Base-by-base conservation (phyloP, 2,888 invertebrate genomes). In the Heliconius hortense region DNA sequence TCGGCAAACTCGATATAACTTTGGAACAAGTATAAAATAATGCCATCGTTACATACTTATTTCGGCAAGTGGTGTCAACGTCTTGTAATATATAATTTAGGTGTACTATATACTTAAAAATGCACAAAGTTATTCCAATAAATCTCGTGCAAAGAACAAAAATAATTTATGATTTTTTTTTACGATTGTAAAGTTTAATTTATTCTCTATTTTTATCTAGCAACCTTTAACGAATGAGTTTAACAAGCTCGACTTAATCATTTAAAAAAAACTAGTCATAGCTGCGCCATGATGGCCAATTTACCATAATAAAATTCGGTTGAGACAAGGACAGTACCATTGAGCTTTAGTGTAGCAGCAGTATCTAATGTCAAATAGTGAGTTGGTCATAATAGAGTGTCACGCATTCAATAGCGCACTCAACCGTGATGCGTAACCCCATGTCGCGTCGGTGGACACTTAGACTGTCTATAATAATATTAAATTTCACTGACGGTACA, bases 21-120 rank as follows among this genome's bases (percentile, higher is more conserved):
- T 68, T 60, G 64, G 59, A 73, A 73, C 67, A 67, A 67, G 59
- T 59, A 67, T 67, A 67, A 73, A 73, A 73, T 59, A 67, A 73
- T 28, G 67, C 60, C 28, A 68, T 68, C 48, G 21, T 53, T 28
- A 21, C 21, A n/a, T 53, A 68, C 28, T 68, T 64, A 64, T 64
- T 64, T 64, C 1, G n/a, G 31, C 2, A n/a, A 64, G 21, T 13
- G 18, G 1, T 63, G 31, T 31, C 21, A 64, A 64, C 11, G n/a
- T 64, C 35, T 13, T 35, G 0, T 35, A 11, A 35, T 21, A 64
- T 28, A n/a, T 35, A 64, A 35, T 35, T 4, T 35, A n/a, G 4
- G n/a, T 35, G 1, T 35, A 18, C 8, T 31, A 31, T 15, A 43
- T 10, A 11, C 10, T 31, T 11, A 28, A 28, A 15, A 62, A 43